Percentiles rank a stretch among this genome's conserved stretches.
Conservation (phyloP, 1,140 invertebrate genomes). For the Anastrepha obliqua region DNA sequence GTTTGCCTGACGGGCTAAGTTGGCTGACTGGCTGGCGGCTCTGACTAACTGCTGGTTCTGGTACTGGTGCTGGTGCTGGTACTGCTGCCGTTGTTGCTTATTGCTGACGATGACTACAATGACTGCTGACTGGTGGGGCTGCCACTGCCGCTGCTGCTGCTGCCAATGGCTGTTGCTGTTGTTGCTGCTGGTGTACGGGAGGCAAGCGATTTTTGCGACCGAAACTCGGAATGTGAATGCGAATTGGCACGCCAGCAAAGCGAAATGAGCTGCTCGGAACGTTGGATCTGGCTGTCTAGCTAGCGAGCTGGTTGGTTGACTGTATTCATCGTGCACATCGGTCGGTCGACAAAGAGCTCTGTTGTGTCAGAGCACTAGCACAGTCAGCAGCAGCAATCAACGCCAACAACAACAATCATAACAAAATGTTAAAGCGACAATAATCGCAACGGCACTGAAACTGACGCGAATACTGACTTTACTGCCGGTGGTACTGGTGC, state of each 20-base stretch:
- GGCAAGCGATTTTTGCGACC: constrained; percentile 62
- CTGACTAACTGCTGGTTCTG: constrained; percentile 12
- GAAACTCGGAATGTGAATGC: constrained; percentile 52
- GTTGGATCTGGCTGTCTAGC: constrained; percentile 39
- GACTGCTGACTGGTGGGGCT: constrained; percentile 33
- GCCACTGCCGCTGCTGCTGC: constrained; percentile 12
- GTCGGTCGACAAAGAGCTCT: constrained; percentile 3
- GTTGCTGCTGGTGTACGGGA: constrained; percentile 60
- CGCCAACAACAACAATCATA: not conserved
- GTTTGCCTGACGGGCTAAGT: constrained; percentile 48
- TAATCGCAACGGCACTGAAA: constrained; percentile 49
- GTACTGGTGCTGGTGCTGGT: not conserved
- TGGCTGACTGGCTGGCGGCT: constrained; percentile 45
- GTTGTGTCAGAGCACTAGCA: constrained; percentile 36
- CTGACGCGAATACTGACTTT: constrained; percentile 28
- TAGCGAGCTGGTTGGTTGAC: not conserved
- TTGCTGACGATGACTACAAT: constrained; percentile 47
- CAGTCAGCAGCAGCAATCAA: constrained; percentile 51
- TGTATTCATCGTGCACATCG: constrained; percentile 12
- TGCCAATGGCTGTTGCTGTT: constrained; percentile 21
- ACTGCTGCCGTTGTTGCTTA: not conserved
- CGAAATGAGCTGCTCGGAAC: constrained; percentile 8
- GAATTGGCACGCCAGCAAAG: constrained; percentile 40
- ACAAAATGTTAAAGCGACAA: constrained; percentile 33
- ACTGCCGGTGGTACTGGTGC: constrained; percentile 12